Evolutionary conservation across 2,113 vertebrate species (phyloP).

Genomic region (Callorhinus ursinus): DNA sequence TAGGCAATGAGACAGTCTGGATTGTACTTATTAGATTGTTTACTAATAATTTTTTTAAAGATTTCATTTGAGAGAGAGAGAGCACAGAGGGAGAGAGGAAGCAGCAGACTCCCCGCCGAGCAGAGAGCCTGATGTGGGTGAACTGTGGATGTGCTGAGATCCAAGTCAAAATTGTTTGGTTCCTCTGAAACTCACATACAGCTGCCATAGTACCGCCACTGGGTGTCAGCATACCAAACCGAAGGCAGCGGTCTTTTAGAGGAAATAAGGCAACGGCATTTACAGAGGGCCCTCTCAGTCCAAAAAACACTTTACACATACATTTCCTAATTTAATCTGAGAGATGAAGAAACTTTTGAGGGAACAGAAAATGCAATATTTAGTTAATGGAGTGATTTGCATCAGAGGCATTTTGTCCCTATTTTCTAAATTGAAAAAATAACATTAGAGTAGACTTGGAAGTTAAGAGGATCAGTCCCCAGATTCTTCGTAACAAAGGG

Average conservation of each 20-base stretch:
- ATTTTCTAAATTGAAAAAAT: slow-evolving; percentile 44
- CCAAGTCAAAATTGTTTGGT: neutral
- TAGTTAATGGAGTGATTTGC: neutral
- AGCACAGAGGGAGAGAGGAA: neutral
- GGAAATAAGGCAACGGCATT: neutral
- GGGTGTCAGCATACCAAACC: neutral
- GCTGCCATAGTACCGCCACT: neutral
- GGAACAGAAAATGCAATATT: neutral
- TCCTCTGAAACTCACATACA: neutral
- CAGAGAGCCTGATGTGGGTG: neutral
- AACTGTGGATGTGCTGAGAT: neutral
- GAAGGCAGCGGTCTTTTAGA: neutral
- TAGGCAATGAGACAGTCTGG: neutral
- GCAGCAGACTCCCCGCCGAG: neutral
- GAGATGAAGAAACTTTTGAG: neutral
- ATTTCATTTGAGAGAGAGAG: neutral
- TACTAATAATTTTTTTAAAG: neutral
- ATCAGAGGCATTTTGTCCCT: neutral
- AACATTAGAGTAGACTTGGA: neutral
- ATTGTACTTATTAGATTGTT: neutral
- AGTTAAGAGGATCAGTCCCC: neutral
- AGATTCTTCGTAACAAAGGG: slow-evolving; percentile 42
- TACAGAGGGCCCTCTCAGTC: neutral
- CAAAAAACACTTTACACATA: neutral
- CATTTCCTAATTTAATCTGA: slow-evolving; percentile 37